Conservation (phyloP, 2,797 vertebrate species). For the Taenioides sp. region DNA sequence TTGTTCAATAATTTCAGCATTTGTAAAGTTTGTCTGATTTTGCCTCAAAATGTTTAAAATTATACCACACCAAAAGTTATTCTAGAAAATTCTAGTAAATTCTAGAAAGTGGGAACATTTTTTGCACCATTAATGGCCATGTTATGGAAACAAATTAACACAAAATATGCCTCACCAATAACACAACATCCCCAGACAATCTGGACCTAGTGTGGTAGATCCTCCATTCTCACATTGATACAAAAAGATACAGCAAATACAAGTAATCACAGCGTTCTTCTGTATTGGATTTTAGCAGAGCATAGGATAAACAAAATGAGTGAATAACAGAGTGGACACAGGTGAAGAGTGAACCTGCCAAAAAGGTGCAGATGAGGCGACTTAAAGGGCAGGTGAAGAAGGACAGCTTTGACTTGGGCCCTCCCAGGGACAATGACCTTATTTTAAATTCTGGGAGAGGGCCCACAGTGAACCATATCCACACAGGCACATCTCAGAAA, state of each 20-base stretch:
- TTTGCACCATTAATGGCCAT: background rate
- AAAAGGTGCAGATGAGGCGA: conserved; percentile 57
- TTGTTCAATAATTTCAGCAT: too few species aligned
- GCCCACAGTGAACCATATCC: conserved; percentile 61
- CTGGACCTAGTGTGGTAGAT: background rate
- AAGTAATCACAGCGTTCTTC: conserved; percentile 32
- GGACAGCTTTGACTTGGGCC: conserved; percentile 80
- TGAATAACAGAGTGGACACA: conserved; percentile 33
- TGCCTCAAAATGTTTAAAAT: too few species aligned
- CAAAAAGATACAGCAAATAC: background rate
- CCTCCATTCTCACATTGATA: background rate
- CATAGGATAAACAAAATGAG: conserved; percentile 40
- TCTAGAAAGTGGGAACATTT: background rate
- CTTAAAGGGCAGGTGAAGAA: conserved; percentile 80
- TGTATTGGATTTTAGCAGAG: conserved; percentile 9
- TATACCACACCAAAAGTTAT: too few species aligned
- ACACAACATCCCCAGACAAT: background rate
- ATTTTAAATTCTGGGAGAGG: conserved; percentile 85
- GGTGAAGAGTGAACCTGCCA: conserved; percentile 68
- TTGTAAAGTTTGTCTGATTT: too few species aligned
- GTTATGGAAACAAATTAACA: background rate
- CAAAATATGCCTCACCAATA: background rate
- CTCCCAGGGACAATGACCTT: conserved; percentile 83
- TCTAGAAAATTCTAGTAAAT: too few species aligned
- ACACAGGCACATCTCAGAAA: conserved; percentile 34